Conservation (phyloP, 2,113 vertebrate genomes). For the Anthoscopus minutus region DNA sequence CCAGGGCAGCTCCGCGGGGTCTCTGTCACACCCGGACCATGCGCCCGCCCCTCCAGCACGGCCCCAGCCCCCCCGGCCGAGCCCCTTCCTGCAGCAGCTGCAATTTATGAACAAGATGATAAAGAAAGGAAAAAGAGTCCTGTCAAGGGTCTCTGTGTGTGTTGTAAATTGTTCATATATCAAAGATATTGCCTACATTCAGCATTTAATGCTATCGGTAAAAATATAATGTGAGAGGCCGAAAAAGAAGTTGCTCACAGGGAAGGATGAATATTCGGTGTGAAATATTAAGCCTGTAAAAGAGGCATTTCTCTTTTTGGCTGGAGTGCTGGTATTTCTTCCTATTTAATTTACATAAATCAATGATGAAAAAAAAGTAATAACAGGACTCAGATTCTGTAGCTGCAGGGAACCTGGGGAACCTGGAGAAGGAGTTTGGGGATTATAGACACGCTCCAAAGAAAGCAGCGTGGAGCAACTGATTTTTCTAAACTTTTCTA, state of each 20-base stretch:
- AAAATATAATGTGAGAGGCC: conserved; percentile 48
- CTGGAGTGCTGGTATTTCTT: conserved; percentile 43
- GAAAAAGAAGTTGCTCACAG: conserved; percentile 24
- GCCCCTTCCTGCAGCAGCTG: neutral
- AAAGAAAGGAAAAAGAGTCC: conserved; percentile 25
- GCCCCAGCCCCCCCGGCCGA: neutral
- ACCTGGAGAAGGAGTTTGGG: neutral
- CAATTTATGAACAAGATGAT: conserved; percentile 30
- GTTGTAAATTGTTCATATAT: conserved; percentile 54
- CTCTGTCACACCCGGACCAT: neutral
- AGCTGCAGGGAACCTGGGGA: neutral
- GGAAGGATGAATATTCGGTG: conserved; percentile 58
- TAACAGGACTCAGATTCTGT: conserved; percentile 1
- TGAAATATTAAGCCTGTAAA: conserved; percentile 64
- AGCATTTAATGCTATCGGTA: conserved; percentile 57
- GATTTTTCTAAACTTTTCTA: neutral
- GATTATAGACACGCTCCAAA: neutral
- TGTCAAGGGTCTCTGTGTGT: neutral
- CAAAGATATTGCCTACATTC: conserved; percentile 43
- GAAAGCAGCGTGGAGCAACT: neutral
- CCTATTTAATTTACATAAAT: conserved; percentile 63
- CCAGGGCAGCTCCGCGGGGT: neutral
- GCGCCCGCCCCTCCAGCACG: too few relatives aligned
- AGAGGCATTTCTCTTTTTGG: conserved; percentile 50
- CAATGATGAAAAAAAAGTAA: conserved; percentile 6